These are phyloP conservation scores for Solenodon paradoxus DNA, from an alignment of 2,113 vertebrate genomes.

Conservation along the genomic window DNA sequence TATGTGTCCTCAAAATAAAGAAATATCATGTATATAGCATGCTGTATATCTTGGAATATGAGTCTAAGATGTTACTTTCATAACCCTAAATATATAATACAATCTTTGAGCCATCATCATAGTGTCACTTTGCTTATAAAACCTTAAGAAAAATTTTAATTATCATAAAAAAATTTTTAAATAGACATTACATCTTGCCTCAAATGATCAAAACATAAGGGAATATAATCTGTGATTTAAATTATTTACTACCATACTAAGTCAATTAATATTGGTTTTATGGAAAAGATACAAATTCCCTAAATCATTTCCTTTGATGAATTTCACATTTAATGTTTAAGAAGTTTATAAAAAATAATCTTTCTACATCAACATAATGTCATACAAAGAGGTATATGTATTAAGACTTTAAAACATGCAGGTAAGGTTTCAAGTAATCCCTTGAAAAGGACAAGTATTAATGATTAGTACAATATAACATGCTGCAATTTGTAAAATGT, in stretches of 20 bases:
- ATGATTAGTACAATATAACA: slow-evolving; percentile 59
- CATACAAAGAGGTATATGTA: slow-evolving; percentile 61
- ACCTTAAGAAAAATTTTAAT: background rate
- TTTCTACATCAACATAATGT: slow-evolving; percentile 48
- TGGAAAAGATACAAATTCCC: slow-evolving; percentile 27
- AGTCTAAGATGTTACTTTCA: slow-evolving; percentile 28
- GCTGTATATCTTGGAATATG: background rate
- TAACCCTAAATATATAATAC: background rate
- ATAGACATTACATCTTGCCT: background rate
- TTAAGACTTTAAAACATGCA: slow-evolving; percentile 35
- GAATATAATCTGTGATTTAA: background rate
- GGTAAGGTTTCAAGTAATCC: slow-evolving; percentile 34
- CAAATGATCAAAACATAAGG: background rate
- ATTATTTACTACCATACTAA: background rate
- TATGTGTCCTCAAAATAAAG: slow-evolving; percentile 33
- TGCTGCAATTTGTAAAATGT: background rate
- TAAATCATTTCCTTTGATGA: slow-evolving; percentile 6
- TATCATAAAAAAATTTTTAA: background rate
- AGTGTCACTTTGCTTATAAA: slow-evolving; percentile 32
- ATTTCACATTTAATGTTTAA: slow-evolving; percentile 24
- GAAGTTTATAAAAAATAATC: slow-evolving; percentile 38
- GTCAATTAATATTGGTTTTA: background rate
- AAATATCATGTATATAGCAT: slow-evolving; percentile 7
- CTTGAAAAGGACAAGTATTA: slow-evolving; percentile 54
- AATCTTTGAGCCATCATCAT: background rate